Conservation (phyloP, 2,797 vertebrate genomes). For the Anabacerthia variegaticeps region DNA sequence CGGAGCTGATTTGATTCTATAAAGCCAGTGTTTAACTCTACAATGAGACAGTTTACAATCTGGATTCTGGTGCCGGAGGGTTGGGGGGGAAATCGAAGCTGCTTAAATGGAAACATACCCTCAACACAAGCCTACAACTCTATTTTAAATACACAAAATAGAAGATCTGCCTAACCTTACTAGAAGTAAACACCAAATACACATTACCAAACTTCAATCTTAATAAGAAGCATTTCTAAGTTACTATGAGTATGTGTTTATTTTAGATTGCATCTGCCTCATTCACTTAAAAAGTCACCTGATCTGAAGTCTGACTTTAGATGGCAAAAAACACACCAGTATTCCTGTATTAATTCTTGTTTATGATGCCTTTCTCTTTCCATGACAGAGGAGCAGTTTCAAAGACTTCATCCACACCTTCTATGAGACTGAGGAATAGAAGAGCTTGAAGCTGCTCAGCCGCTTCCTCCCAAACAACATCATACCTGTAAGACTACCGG, state of each 20-base stretch:
- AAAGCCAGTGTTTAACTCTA: not conserved
- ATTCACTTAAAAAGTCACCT: not conserved
- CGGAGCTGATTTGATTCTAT: not conserved
- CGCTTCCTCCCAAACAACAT: not conserved
- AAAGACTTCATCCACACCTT: not conserved
- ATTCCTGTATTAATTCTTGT: not conserved
- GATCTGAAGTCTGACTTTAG: not conserved
- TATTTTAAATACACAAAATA: not conserved
- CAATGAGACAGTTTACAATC: not conserved
- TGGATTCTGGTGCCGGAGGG: not conserved
- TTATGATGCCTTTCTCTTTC: not conserved
- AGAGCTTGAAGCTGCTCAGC: not conserved
- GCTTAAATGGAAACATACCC: not conserved
- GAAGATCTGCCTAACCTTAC: not conserved
- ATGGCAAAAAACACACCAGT: not conserved
- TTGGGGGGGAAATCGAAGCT: not conserved
- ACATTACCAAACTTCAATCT: not conserved
- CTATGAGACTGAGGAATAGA: not conserved
- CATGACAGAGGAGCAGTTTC: not conserved
- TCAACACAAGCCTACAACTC: not conserved
- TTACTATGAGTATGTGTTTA: not conserved
- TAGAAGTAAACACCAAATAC: not conserved
- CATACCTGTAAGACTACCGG: not conserved
- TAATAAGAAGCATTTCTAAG: not conserved
- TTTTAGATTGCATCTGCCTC: not conserved